Conservation (phyloP, 1,140 invertebrate species). For the Maconellicoccus hirsutus region DNA sequence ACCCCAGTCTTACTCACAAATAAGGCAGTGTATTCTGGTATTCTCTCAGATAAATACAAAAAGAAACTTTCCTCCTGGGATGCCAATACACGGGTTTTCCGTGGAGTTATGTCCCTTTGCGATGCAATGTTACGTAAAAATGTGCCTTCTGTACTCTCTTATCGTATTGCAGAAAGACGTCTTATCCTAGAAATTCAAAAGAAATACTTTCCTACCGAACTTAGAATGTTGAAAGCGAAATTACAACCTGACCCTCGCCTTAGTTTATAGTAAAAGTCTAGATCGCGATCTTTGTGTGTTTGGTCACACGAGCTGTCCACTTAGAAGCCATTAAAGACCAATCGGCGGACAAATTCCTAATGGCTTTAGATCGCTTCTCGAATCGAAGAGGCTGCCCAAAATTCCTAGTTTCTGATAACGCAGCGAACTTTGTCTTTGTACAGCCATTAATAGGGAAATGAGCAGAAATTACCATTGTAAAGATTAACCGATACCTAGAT, state of each 20-base stretch:
- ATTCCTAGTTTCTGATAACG: not conserved
- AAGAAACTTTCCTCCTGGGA: not conserved
- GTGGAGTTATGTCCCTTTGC: not conserved
- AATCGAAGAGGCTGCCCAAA: not conserved
- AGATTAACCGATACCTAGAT: not conserved
- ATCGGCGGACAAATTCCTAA: not conserved
- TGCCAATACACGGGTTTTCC: not conserved
- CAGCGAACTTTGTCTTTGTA: not conserved
- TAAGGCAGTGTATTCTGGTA: not conserved
- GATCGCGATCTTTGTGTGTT: conserved; percentile 2
- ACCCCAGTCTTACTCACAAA: not conserved
- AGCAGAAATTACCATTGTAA: not conserved
- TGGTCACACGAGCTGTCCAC: not conserved
- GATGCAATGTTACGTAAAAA: not conserved
- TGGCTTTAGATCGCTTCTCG: not conserved
- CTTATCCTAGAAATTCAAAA: not conserved
- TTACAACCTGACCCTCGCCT: not conserved
- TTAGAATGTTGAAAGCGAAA: not conserved
- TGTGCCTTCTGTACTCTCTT: not conserved
- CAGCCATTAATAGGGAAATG: not conserved
- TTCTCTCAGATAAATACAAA: not conserved
- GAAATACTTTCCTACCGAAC: not conserved
- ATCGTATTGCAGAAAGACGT: not conserved
- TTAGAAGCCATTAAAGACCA: conserved; percentile 1
- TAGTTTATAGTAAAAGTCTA: conserved; percentile 6